Evolutionary conservation across 2,113 vertebrate genomes (phyloP).

Genomic region (Cranoglanis bouderius): DNA sequence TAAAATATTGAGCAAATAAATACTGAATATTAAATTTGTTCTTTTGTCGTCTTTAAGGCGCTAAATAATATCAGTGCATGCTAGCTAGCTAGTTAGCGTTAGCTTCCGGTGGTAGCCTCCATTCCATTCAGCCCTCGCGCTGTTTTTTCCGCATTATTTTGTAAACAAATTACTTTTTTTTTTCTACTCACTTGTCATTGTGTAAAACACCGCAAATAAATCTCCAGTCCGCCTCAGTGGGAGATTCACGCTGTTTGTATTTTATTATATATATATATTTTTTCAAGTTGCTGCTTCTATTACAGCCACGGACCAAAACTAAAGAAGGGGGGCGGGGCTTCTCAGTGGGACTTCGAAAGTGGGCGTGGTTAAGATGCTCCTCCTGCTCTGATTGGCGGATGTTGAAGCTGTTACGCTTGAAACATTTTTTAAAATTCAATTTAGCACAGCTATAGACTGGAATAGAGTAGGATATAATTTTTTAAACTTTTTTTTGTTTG

Average conservation of each 20-base stretch:
- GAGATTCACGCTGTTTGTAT: not conserved
- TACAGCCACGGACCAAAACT: not conserved
- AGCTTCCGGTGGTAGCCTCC: not conserved
- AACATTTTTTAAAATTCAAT: not conserved
- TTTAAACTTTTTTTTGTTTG: not conserved
- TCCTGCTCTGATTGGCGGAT: not conserved
- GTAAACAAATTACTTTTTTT: too few species aligned
- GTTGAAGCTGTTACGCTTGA: not conserved
- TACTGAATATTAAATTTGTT: too few species aligned
- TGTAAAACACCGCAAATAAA: not conserved
- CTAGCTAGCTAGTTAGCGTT: not conserved
- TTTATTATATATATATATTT: not conserved
- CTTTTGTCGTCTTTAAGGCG: not conserved
- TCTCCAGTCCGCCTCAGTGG: not conserved
- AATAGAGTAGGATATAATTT: not conserved
- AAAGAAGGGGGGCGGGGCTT: not conserved
- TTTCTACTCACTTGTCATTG: conserved; percentile 1
- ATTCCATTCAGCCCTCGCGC: not conserved
- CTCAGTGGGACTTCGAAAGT: too few species aligned
- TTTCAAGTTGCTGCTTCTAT: not conserved
- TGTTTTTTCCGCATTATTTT: not conserved
- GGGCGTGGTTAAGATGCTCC: not conserved
- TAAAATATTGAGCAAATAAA: not conserved
- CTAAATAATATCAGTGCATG: not conserved
- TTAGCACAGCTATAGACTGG: not conserved